Evolutionary conservation across 53 echinoderm and acorn worm genomes (phyloP).

Genomic region (Temnopleurus reevesii): DNA sequence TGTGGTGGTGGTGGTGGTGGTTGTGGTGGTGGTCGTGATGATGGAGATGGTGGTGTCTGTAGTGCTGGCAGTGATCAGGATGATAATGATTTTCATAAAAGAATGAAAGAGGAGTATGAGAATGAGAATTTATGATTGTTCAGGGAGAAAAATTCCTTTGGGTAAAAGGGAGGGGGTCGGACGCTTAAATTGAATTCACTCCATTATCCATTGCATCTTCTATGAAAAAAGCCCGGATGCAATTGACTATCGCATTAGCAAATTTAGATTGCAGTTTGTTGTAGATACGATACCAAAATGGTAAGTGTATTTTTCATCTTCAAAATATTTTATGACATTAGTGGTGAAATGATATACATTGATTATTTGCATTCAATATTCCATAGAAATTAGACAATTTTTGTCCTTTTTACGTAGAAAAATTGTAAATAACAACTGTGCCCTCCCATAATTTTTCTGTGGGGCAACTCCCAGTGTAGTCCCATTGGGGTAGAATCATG

Average conservation of each 20-base stretch:
- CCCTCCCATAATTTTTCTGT: conserved; percentile 12
- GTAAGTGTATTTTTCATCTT: conserved; percentile 21
- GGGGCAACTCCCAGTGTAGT: conserved; percentile 29
- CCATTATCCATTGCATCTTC: neutral
- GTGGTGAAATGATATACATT: neutral
- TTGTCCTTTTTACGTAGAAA: neutral
- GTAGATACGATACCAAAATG: conserved; percentile 59
- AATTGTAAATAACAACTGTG: neutral
- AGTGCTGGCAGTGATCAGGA: no score
- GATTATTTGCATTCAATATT: neutral
- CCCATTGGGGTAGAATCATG: conserved; percentile 3
- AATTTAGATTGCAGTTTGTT: conserved; percentile 43
- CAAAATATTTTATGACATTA: neutral
- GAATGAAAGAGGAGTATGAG: no score
- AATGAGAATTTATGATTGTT: no score
- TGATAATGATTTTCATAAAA: no score
- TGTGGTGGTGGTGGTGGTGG: no score
- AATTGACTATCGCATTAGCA: conserved; percentile 45
- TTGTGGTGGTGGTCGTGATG: no score
- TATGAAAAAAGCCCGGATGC: conserved; percentile 27
- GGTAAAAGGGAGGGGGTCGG: neutral
- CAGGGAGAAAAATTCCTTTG: no score
- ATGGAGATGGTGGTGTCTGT: no score
- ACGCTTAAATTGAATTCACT: neutral
- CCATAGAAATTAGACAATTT: neutral